Evolutionary conservation across 2,888 invertebrate species (phyloP).

Genomic region (Pheosia tremula): DNA sequence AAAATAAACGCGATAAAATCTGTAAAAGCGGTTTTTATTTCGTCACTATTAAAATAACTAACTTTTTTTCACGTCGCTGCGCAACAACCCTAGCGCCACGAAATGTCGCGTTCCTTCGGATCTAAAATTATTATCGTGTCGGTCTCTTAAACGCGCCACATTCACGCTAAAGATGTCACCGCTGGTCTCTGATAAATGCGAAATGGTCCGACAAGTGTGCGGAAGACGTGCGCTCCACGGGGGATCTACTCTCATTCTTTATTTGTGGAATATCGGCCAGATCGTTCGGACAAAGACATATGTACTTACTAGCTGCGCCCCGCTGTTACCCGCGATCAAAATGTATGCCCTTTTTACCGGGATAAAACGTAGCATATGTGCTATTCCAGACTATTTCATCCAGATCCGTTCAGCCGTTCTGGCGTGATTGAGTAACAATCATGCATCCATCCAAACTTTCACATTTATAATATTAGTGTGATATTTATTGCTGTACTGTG

Average conservation of each 20-base stretch:
- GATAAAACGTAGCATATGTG: too few relatives aligned
- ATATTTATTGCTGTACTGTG: too few relatives aligned
- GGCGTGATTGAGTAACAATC: too few relatives aligned
- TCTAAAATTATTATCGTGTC: constrained; percentile 52
- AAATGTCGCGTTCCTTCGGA: constrained; percentile 30
- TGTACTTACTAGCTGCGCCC: too few relatives aligned
- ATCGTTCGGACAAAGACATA: too few relatives aligned
- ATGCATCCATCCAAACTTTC: too few relatives aligned
- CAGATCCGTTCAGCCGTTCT: too few relatives aligned
- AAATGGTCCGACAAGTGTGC: constrained; percentile 49
- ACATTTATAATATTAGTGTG: too few relatives aligned
- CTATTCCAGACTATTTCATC: too few relatives aligned
- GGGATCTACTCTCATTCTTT: constrained; percentile 7
- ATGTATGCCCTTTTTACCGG: too few relatives aligned
- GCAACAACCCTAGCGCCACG: constrained; percentile 18
- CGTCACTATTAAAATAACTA: not conserved
- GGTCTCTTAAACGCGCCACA: constrained; percentile 51
- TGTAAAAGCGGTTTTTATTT: not conserved
- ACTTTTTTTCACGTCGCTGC: not conserved
- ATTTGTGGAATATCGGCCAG: not conserved
- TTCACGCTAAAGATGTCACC: constrained; percentile 65
- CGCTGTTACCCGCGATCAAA: too few relatives aligned
- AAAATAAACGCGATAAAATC: too few relatives aligned
- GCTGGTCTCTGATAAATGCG: constrained; percentile 62
- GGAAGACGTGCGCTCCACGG: constrained; percentile 24